Evolutionary conservation across 64 coral and sea anemone species (phyloP).

Genomic region (Exaiptasia diaphana): DNA sequence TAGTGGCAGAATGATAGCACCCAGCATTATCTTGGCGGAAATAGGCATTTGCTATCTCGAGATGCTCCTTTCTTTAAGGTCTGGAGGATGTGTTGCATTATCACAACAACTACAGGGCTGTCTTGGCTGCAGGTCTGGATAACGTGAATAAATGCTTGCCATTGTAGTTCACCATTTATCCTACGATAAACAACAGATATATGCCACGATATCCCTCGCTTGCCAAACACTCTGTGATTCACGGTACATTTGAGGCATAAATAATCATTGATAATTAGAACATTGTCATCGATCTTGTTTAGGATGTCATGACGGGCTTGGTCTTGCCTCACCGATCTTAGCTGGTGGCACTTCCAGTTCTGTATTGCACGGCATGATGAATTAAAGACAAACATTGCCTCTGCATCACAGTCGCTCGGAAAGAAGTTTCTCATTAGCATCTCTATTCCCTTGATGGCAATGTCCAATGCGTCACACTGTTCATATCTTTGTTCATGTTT

Average conservation of each 20-base stretch:
- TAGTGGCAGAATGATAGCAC: slow-evolving; percentile 30
- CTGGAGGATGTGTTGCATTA: not conserved
- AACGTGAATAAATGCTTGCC: slow-evolving; percentile 25
- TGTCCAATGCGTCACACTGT: not conserved
- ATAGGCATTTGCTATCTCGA: slow-evolving; percentile 4
- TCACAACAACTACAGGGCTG: not conserved
- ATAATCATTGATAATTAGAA: slow-evolving; percentile 42
- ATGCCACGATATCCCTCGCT: slow-evolving; percentile 52
- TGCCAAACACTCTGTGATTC: slow-evolving; percentile 53
- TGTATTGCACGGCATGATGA: slow-evolving; percentile 5
- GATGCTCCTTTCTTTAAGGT: slow-evolving; percentile 13
- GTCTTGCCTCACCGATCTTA: slow-evolving; percentile 39
- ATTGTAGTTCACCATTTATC: slow-evolving; percentile 34
- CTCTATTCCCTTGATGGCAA: not conserved
- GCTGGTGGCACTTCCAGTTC: slow-evolving; percentile 30
- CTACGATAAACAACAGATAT: slow-evolving; percentile 56
- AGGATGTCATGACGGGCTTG: slow-evolving; percentile 53
- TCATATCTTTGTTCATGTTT: slow-evolving; percentile 17
- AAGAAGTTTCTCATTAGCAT: not conserved
- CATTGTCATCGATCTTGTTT: not conserved
- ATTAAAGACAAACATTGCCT: not conserved
- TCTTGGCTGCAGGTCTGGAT: slow-evolving; percentile 20
- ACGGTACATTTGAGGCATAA: slow-evolving; percentile 43
- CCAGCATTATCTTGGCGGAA: slow-evolving; percentile 41
- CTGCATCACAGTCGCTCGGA: not conserved